A percentile compares a stretch with the other conserved stretches of the same genome.
phyloP scores from a whole-genome alignment of 2,113 vertebrate species.

The Apodemus speciosus region DNA sequence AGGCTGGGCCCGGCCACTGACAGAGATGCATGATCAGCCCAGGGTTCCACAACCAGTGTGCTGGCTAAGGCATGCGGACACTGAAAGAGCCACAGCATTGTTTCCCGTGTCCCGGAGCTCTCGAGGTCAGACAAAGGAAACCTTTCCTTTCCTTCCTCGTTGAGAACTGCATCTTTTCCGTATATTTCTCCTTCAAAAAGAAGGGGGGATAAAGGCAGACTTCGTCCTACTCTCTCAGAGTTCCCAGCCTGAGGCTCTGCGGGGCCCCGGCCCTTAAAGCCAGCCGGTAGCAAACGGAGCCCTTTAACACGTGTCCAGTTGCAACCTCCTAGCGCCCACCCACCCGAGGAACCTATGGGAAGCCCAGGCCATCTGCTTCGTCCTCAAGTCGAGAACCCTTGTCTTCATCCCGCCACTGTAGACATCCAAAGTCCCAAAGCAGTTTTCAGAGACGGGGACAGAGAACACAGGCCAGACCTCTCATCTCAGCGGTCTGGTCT shows the following conservation, averaged over 20 bases:
- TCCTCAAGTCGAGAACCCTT: background rate
- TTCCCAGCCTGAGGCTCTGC: background rate
- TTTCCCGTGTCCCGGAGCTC: background rate
- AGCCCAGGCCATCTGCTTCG: background rate
- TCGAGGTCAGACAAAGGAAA: background rate
- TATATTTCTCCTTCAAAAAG: background rate
- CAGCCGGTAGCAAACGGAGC: background rate
- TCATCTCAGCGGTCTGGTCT: background rate
- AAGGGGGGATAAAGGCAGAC: too few relatives aligned
- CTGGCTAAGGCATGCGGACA: background rate
- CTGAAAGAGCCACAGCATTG: background rate
- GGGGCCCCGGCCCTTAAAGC: background rate
- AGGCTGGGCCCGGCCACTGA: background rate
- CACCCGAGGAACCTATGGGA: background rate
- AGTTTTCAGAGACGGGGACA: background rate
- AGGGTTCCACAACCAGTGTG: background rate
- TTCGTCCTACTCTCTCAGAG: background rate
- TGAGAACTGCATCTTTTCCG: background rate
- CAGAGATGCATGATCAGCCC: background rate
- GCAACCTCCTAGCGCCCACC: background rate
- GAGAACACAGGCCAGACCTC: background rate
- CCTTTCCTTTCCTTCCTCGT: background rate
- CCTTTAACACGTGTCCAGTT: background rate
- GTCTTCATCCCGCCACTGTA: background rate
- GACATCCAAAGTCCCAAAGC: background rate